A percentile compares a stretch with the other conserved stretches of the same genome.
phyloP scores from a whole-genome alignment of 2,113 vertebrate species.

The Chrysochloris asiatica region DNA sequence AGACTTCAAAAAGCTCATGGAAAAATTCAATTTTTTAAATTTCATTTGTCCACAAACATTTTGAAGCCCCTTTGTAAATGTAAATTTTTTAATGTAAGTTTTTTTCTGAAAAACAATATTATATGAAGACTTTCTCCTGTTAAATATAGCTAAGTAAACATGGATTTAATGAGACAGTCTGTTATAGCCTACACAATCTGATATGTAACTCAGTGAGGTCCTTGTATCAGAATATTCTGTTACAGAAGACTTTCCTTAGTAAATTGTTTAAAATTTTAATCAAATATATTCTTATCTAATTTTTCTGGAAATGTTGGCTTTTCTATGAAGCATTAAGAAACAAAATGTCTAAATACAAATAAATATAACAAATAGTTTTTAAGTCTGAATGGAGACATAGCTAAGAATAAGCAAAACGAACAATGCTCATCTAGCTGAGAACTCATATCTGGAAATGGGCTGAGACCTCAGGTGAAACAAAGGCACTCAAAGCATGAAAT shows the following conservation, averaged over 20 bases:
- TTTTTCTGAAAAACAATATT: constrained; percentile 24
- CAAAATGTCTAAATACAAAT: background rate
- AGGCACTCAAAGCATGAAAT: background rate
- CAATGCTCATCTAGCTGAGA: background rate
- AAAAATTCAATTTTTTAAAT: too few relatives aligned
- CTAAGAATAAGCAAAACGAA: constrained; percentile 6
- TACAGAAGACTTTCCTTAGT: background rate
- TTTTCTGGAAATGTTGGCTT: background rate
- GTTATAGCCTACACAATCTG: background rate
- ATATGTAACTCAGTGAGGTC: too few relatives aligned
- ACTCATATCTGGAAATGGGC: background rate
- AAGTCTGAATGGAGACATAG: background rate
- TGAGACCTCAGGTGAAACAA: background rate
- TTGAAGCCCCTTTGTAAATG: too few relatives aligned
- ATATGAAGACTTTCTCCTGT: background rate
- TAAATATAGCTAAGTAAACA: background rate
- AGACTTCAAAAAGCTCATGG: too few relatives aligned
- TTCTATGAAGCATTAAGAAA: constrained; percentile 26
- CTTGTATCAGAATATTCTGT: background rate
- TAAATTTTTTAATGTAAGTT: background rate
- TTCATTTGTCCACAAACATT: too few relatives aligned
- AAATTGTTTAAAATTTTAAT: background rate
- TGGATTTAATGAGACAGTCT: constrained; percentile 15
- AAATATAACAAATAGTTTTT: background rate
- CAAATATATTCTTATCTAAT: constrained; percentile 17